A percentile compares a stretch with the other conserved stretches of the same genome.
These are phyloP conservation scores for Galago senegalensis DNA, from an alignment of 2,797 vertebrate species.

Conservation along the genomic window DNA sequence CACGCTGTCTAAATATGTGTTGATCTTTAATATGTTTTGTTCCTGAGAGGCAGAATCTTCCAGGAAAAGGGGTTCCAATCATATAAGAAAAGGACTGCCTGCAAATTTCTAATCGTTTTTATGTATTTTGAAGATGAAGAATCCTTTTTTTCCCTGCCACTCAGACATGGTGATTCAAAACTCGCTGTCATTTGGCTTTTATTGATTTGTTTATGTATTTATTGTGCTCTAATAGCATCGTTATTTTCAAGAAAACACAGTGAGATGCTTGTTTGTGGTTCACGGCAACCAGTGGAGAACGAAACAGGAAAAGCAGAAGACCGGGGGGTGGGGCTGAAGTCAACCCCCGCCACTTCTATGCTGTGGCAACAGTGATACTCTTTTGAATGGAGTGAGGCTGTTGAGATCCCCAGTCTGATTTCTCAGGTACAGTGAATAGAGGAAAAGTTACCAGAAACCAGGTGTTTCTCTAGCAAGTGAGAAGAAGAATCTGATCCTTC, in stretches of 20 bases:
- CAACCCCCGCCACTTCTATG: background rate
- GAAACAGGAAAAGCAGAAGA: background rate
- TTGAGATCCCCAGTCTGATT: background rate
- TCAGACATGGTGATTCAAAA: constrained; percentile 6
- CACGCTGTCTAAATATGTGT: background rate
- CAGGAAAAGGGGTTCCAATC: constrained; percentile 35
- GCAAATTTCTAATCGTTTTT: constrained; percentile 49
- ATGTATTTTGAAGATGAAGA: background rate
- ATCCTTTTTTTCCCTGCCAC: constrained; percentile 27
- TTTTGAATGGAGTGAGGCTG: background rate
- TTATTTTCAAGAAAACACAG: constrained; percentile 37
- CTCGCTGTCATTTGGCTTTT: constrained; percentile 23
- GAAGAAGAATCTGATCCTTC: constrained; percentile 66
- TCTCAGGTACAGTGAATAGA: background rate
- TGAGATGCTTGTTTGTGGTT: constrained; percentile 20
- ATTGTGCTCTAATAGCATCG: constrained; percentile 7
- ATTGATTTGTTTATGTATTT: constrained; percentile 62
- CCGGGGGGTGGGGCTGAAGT: background rate
- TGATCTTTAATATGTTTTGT: constrained; percentile 25
- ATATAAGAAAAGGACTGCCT: background rate
- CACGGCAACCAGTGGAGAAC: background rate
- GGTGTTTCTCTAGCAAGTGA: constrained; percentile 31
- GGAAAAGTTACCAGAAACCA: background rate
- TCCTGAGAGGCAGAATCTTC: constrained; percentile 2
- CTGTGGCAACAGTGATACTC: background rate